Evolutionary conservation across 2,888 invertebrate species (phyloP).

Genomic region (Epinotia ramella): DNA sequence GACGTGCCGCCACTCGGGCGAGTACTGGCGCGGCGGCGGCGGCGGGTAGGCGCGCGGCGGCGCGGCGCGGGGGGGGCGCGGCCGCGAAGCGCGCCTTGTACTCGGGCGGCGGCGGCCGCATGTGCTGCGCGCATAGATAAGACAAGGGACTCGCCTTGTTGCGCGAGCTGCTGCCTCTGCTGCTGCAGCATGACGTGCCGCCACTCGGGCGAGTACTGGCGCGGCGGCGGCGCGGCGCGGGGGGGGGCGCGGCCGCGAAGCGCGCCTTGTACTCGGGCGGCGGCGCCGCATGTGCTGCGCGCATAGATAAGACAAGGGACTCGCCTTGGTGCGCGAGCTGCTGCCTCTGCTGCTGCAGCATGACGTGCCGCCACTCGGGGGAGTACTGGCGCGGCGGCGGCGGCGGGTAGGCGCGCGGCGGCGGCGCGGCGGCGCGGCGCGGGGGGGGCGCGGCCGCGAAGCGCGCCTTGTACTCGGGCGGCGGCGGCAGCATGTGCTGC

Average conservation of each 20-base stretch:
- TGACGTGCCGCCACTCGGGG: conserved; percentile 81
- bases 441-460: conserved; percentile 88
- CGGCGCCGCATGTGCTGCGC: conserved; percentile 88
- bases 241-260: conserved; percentile 87
- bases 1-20: conserved; percentile 80
- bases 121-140: conserved; percentile 78
- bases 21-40: conserved; percentile 74
- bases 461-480: conserved; percentile 93
- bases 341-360: conserved; percentile 85
- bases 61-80: conserved; percentile 91
- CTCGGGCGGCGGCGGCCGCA: conserved; percentile 93
- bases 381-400: conserved; percentile 76
- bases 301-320: conserved; percentile 49
- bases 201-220: conserved; percentile 80
- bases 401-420: too few relatives aligned
- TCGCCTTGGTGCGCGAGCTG: conserved; percentile 71
- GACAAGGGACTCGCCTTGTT: conserved; percentile 66
- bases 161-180: conserved; percentile 63
- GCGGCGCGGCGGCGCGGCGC: conserved; percentile 84
- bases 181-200: conserved; percentile 86
- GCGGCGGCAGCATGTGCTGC: conserved; percentile 89
- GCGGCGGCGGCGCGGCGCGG: conserved; percentile 85
- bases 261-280: conserved; percentile 94
- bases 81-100: conserved; percentile 89
- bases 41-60: conserved; percentile 77